Base-by-base conservation (phyloP, 2,797 vertebrate species). In the Tragelaphus eurycerus region DNA sequence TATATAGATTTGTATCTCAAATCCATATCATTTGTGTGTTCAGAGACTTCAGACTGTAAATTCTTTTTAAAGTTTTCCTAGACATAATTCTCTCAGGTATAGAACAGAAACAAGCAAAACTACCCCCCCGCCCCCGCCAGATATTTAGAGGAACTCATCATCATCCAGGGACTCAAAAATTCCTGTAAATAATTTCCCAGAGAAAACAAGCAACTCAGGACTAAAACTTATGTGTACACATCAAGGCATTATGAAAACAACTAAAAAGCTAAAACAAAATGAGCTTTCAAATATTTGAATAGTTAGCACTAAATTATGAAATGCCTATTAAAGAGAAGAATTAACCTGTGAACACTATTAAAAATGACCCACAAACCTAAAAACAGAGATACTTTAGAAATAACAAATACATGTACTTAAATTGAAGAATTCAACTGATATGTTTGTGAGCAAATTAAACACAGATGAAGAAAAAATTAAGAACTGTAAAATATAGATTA, bases 81-180 rank as follows among this genome's bases (percentile, higher is more conserved):
- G 60, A 89, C 16, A 52, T 34, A 74, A 29, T 31, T 90, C 52
- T 21, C 19, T 93, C 7, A 46, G 31, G 21, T 79, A 86, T 50
- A 60, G 34, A 34, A n/a, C 83, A 94, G 67, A 90, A 94, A 91
- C 60, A 93, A 95, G 91, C 16, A 85, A 85, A 91, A 90, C 43
- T 46, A 34, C 52, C 83, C 6, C 38, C 38, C n/a, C n/a, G n/a
- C n/a, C 38, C 38, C 38, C 6, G 74, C 43, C 43, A 10, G n/a
- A 88, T 59, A 64, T 85, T 96, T 43, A 19, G 38, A 85, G 59
- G 6, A 83, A 57, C 93, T 82, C 21, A 29, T 79, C 87, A 90
- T 92, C 34, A 74, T 67, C 19, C 64, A 76, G 38, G n/a, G 31
- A 67, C 52, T 71, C 79, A 83, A 85, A 89, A 38, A 85, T 78